Percentiles rank a stretch among this genome's conserved stretches.
Conservation (phyloP, 2,797 vertebrate genomes). For the Acanthurus tractus region DNA sequence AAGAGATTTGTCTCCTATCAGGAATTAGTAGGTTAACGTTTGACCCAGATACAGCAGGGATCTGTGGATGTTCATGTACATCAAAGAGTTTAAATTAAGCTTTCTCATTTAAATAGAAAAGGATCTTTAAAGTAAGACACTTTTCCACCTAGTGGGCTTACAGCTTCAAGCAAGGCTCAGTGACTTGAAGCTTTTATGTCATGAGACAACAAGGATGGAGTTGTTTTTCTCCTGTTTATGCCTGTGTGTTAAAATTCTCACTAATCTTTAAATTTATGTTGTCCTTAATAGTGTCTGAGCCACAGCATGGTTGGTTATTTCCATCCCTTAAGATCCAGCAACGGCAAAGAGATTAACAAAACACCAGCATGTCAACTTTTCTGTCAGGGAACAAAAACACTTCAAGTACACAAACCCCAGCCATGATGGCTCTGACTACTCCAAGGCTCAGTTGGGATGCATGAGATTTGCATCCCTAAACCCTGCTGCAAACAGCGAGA, state of each 20-base stretch:
- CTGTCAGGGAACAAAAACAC: background rate
- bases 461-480: conserved; percentile 40
- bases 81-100: conserved; percentile 69
- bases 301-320: conserved; percentile 13
- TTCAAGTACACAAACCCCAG: background rate
- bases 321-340: background rate
- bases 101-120: conserved; percentile 52
- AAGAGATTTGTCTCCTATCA: conserved; percentile 75
- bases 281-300: conserved; percentile 19
- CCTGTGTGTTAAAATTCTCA: conserved; percentile 24
- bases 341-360: conserved; percentile 4
- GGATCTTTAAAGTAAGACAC: conserved; percentile 41
- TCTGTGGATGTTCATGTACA: conserved; percentile 52
- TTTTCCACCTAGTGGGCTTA: conserved; percentile 19
- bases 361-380: conserved; percentile 5
- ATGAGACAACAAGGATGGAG: conserved; percentile 21
- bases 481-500: conserved; percentile 29
- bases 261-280: conserved; percentile 29
- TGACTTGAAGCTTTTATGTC: conserved; percentile 27
- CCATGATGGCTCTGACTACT: background rate
- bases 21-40: conserved; percentile 70
- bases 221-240: conserved; percentile 18
- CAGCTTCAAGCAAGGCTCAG: conserved; percentile 23
- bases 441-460: conserved; percentile 19
- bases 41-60: conserved; percentile 69